These are phyloP conservation scores for Prorops nasuta DNA, from an alignment of 1,140 invertebrate species.

Conservation along the genomic window DNA sequence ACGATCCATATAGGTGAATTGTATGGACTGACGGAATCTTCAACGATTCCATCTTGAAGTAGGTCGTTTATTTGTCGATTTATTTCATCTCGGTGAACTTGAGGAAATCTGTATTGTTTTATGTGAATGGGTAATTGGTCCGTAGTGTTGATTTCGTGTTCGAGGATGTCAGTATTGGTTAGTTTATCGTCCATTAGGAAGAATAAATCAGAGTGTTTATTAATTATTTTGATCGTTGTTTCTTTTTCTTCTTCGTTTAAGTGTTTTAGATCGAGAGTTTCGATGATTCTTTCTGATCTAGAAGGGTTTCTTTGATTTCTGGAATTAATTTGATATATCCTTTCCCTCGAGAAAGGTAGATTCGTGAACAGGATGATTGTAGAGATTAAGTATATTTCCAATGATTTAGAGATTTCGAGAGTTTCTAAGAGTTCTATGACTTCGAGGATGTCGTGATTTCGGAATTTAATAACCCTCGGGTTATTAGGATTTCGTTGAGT, in stretches of 20 bases:
- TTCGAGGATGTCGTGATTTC: too few relatives aligned
- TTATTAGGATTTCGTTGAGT: too few relatives aligned
- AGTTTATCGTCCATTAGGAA: background rate
- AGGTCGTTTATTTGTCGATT: constrained; percentile 9
- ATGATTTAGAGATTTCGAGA: too few relatives aligned
- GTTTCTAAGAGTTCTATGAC: too few relatives aligned
- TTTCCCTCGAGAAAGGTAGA: too few relatives aligned
- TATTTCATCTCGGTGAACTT: constrained; percentile 13
- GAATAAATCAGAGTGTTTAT: background rate
- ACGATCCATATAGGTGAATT: constrained; percentile 10
- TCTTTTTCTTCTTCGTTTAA: background rate
- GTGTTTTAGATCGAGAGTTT: background rate
- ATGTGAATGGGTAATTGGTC: constrained; percentile 19
- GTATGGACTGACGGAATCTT: constrained; percentile 11
- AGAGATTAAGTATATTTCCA: background rate
- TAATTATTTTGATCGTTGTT: background rate
- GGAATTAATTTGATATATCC: too few relatives aligned
- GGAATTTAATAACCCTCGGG: too few relatives aligned
- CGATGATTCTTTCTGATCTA: background rate
- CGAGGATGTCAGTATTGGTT: constrained; percentile 6
- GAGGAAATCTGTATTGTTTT: constrained; percentile 25
- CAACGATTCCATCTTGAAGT: constrained; percentile 10
- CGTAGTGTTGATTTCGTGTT: constrained; percentile 15
- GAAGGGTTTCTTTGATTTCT: too few relatives aligned
- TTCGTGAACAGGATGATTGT: background rate